A percentile compares a stretch with the other conserved stretches of the same genome.
These are phyloP conservation scores for Cirrhinus mrigala DNA, from an alignment of 2,797 vertebrate species.

Conservation along the genomic window DNA sequence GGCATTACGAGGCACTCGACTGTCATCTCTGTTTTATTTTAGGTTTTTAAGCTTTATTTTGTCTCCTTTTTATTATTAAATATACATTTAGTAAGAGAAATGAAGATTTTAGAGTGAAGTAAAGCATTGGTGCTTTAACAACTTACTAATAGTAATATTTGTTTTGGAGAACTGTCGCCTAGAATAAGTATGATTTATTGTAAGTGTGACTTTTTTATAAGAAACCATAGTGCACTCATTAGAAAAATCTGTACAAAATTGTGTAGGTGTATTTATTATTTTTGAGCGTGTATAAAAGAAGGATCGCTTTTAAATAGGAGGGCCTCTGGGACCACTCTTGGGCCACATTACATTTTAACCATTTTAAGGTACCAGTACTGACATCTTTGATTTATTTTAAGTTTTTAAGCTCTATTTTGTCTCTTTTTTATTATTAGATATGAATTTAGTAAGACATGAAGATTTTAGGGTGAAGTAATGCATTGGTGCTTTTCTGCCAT, in stretches of 20 bases:
- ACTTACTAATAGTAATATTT: not conserved
- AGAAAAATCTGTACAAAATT: not conserved
- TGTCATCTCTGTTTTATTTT: not conserved
- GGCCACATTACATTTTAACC: not conserved
- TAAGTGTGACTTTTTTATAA: not conserved
- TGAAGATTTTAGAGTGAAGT: too few relatives aligned
- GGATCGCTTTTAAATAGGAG: too few relatives aligned
- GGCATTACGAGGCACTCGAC: not conserved
- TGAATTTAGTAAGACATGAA: too few relatives aligned
- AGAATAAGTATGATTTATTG: not conserved
- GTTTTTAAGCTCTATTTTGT: too few relatives aligned
- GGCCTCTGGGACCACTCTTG: not conserved
- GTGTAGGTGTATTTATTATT: not conserved
- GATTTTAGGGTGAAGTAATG: too few relatives aligned
- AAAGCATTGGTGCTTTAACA: too few relatives aligned
- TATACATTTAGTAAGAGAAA: too few relatives aligned
- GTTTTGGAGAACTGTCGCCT: not conserved
- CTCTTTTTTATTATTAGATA: too few relatives aligned
- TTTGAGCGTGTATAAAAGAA: not conserved
- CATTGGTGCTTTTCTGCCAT: too few relatives aligned
- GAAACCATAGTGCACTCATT: not conserved
- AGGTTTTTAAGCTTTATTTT: too few relatives aligned
- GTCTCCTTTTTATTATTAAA: too few relatives aligned
- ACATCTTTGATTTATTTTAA: not conserved
- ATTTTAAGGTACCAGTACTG: not conserved